These are phyloP conservation scores for Crypturellus undulatus DNA, from an alignment of 2,113 vertebrate genomes.

Conservation along the genomic window DNA sequence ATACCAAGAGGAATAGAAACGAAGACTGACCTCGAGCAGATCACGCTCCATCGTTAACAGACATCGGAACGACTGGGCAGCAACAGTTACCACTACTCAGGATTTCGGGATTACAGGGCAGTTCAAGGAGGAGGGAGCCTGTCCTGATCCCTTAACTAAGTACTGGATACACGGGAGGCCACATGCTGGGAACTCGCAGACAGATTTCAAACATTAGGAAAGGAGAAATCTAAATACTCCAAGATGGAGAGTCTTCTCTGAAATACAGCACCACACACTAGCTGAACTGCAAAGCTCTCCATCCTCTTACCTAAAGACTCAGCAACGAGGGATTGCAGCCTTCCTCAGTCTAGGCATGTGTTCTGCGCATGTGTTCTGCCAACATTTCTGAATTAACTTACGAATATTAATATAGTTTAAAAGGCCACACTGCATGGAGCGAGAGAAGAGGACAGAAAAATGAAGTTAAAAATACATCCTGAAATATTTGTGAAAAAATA, in stretches of 20 bases:
- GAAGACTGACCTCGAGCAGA: not conserved
- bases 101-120: not conserved
- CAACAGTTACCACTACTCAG: not conserved
- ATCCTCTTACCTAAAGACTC: not conserved
- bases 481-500: not conserved
- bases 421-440: not conserved
- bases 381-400: not conserved
- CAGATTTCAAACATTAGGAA: not conserved
- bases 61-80: not conserved
- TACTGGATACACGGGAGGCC: not conserved
- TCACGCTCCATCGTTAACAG: not conserved
- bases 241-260: not conserved
- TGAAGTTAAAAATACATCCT: not conserved
- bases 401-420: not conserved
- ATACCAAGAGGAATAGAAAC: fast-evolving
- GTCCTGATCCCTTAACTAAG: not conserved
- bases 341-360: not conserved
- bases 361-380: not conserved
- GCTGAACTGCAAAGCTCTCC: not conserved
- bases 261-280: not conserved
- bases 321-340: not conserved
- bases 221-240: not conserved
- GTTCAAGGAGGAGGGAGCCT: not conserved
- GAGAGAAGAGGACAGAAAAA: not conserved
- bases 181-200: not conserved